phyloP scores from a whole-genome alignment of 2,797 vertebrate species.

The Pseudochirops corinnae region DNA sequence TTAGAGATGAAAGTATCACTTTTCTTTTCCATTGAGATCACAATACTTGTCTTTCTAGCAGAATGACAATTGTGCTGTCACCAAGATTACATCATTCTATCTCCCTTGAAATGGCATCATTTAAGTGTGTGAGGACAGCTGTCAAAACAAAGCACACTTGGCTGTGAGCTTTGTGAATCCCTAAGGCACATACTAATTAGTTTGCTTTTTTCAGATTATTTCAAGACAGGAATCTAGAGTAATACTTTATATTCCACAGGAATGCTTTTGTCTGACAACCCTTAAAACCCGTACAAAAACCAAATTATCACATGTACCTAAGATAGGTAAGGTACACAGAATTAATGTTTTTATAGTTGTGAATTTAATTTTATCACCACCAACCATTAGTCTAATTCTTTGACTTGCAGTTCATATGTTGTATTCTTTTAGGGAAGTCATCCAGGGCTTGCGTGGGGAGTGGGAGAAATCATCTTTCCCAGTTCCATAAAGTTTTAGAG shows the following conservation, averaged over 20 bases:
- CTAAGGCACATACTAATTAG: conserved; percentile 32
- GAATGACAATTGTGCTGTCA: conserved; percentile 85
- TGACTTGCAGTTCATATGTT: not conserved
- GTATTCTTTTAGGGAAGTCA: not conserved
- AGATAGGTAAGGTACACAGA: not conserved
- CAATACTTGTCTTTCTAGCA: conserved; percentile 77
- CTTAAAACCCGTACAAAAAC: not conserved
- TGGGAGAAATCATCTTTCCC: not conserved
- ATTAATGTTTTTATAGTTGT: not conserved
- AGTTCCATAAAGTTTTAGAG: not conserved
- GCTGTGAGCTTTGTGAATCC: conserved; percentile 72
- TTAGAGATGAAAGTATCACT: conserved; percentile 77
- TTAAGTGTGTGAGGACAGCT: conserved; percentile 80
- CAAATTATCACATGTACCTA: not conserved
- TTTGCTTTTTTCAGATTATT: conserved; percentile 59
- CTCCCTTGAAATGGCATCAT: conserved; percentile 74
- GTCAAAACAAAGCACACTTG: conserved; percentile 81
- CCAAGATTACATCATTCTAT: conserved; percentile 81
- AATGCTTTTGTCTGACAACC: not conserved
- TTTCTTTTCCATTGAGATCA: conserved; percentile 83
- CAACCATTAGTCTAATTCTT: not conserved
- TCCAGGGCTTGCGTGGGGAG: not conserved
- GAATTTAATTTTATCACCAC: not conserved
- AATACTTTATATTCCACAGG: conserved; percentile 2
- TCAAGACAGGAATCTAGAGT: conserved; percentile 55